A percentile compares a stretch with the other conserved stretches of the same genome.
Evolutionary conservation across 2,888 invertebrate genomes (phyloP).

Genomic region (Calliopum simillimum): DNA sequence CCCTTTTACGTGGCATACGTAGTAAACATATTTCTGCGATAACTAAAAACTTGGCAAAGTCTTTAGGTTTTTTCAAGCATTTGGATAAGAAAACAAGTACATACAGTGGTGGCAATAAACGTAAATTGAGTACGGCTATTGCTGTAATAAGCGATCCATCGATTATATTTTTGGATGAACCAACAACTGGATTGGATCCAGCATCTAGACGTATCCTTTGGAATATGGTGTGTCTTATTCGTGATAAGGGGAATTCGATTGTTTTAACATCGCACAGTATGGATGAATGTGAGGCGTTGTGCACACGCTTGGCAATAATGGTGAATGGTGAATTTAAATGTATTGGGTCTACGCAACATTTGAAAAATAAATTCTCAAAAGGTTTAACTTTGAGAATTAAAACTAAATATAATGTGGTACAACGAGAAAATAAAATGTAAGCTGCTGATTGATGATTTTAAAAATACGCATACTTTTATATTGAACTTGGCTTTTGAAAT

Average conservation of each 20-base stretch:
- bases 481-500: no score
- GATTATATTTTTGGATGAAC: conserved; percentile 77
- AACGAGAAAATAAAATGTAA: no score
- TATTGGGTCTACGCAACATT: no score
- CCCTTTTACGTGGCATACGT: conserved; percentile 72
- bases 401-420: conserved; percentile 38
- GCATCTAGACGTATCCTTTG: conserved; percentile 77
- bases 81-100: conserved; percentile 73
- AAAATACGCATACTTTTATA: no score
- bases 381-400: conserved; percentile 68
- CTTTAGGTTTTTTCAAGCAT: conserved; percentile 73
- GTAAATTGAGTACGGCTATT: conserved; percentile 78
- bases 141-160: conserved; percentile 76
- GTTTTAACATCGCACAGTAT: no score
- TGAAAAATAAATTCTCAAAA: no score
- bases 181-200: conserved; percentile 70
- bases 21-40: conserved; percentile 57
- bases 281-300: no score
- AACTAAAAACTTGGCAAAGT: conserved; percentile 63
- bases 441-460: no score
- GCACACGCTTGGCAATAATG: no score
- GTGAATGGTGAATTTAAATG: no score
- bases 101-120: no score
- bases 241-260: conserved; percentile 79
- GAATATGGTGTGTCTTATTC: conserved; percentile 76